Conservation (phyloP, 2,113 vertebrate genomes). For the Pseudopodoces humilis region DNA sequence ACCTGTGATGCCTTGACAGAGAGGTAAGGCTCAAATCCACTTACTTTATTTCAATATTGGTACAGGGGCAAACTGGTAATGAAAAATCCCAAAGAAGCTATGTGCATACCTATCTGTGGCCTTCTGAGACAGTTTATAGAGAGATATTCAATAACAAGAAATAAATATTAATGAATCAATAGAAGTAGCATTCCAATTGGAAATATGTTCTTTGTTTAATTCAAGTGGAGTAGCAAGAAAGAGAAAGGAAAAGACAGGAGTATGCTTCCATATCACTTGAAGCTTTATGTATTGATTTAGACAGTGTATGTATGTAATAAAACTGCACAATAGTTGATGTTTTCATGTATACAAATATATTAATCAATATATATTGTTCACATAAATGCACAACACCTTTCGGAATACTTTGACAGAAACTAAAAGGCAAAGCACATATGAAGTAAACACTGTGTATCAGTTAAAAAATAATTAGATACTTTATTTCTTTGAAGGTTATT, state of each 20-base stretch:
- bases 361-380: not conserved
- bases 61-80: not conserved
- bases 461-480: not conserved
- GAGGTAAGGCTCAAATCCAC: not conserved
- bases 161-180: not conserved
- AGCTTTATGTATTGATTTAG: not conserved
- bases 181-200: not conserved
- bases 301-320: not conserved
- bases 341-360: not conserved
- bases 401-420: not conserved
- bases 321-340: not conserved
- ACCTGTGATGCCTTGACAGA: not conserved
- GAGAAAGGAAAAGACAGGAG: not conserved
- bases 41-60: not conserved
- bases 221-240: not conserved
- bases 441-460: not conserved
- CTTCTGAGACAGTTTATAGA: not conserved
- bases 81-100: not conserved
- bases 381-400: not conserved
- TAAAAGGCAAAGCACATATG: not conserved
- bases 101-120: not conserved
- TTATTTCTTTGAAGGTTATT: not conserved
- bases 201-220: not conserved
- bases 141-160: not conserved
- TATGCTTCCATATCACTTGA: not conserved